Conservation (phyloP, 2,113 vertebrate genomes). For the Lamprotornis superbus region DNA sequence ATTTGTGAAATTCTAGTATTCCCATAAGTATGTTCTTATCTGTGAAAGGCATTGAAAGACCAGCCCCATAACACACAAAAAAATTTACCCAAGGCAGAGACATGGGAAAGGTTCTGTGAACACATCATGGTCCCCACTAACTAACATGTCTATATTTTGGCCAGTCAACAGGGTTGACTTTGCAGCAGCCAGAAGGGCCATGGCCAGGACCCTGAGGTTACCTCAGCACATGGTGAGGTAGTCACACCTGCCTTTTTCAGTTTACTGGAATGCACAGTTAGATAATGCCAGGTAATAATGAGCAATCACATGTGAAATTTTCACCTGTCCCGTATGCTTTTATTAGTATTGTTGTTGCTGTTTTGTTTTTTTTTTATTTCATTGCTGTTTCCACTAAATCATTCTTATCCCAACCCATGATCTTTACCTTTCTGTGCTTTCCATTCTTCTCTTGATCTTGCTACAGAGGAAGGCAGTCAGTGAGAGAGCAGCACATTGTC, state of each 20-base stretch:
- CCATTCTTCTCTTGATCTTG: background rate
- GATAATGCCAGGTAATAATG: fast-evolving
- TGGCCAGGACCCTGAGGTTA: no score
- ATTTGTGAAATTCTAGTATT: background rate
- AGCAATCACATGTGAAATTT: background rate
- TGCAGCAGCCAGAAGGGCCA: background rate
- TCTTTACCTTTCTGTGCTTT: background rate
- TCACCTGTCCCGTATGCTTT: fast-evolving
- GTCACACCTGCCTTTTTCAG: background rate
- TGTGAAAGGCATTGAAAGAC: background rate
- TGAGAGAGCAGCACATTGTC: background rate
- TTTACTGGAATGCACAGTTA: background rate
- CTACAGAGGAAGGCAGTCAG: background rate
- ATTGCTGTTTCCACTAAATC: background rate
- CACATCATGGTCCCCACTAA: background rate
- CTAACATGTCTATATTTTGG: background rate
- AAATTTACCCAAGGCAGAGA: background rate
- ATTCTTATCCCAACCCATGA: background rate
- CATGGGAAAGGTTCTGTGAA: background rate
- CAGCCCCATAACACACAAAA: background rate
- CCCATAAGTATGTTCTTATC: background rate
- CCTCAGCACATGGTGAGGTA: background rate
- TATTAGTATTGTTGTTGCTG: background rate
- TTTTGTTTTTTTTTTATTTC: background rate
- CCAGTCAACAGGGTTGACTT: background rate